Evolutionary conservation across 2,797 vertebrate species (phyloP).

Genomic region (Tarsius wallacei): DNA sequence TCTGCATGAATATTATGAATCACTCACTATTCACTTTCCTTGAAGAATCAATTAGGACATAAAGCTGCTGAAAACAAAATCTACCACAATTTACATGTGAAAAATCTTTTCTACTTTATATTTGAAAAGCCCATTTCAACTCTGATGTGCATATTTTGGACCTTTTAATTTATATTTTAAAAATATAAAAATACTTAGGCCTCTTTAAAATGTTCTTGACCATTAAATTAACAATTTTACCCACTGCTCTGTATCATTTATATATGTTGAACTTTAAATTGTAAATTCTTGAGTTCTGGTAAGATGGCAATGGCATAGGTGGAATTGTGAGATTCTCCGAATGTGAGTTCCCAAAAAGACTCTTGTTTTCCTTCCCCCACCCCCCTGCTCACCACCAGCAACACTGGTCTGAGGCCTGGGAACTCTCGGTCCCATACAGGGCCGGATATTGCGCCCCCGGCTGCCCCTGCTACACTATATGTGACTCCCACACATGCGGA

Average conservation of each 20-base stretch:
- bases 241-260: neutral
- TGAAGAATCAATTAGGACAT: slow-evolving; percentile 55
- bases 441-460: no score
- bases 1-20: slow-evolving; percentile 69
- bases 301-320: no score
- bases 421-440: no score
- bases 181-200: slow-evolving; percentile 52
- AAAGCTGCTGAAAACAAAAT: slow-evolving; percentile 29
- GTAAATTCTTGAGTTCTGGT: no score
- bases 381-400: no score
- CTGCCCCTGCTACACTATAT: no score
- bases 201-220: slow-evolving; percentile 52
- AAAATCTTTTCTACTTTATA: slow-evolving; percentile 64
- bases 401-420: no score
- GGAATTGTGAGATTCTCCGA: no score
- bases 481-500: no score
- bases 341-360: no score
- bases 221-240: slow-evolving; percentile 40
- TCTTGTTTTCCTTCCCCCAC: no score
- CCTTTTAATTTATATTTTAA: slow-evolving; percentile 60
- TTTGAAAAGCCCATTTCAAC: slow-evolving; percentile 38
- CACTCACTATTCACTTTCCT: slow-evolving; percentile 32
- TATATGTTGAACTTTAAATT: neutral
- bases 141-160: neutral
- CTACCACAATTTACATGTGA: neutral